Percentiles rank a stretch among this genome's conserved stretches.
Conservation (phyloP, 2,888 invertebrate genomes). For the Cactoblastis cactorum region DNA sequence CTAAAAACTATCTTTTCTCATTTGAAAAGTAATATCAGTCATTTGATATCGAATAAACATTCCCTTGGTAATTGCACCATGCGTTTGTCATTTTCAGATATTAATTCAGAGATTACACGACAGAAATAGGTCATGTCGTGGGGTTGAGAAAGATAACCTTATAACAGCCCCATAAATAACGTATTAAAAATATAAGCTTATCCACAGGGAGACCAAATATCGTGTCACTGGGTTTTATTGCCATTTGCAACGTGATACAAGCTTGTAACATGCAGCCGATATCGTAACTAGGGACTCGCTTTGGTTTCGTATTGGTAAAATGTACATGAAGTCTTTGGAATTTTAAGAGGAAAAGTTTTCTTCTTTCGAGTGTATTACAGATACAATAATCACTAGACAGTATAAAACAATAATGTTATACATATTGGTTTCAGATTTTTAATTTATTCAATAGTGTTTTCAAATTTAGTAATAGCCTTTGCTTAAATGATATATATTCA, state of each 20-base stretch:
- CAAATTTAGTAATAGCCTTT: too few relatives aligned
- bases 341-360: too few relatives aligned
- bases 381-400: too few relatives aligned
- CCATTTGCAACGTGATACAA: constrained; percentile 1
- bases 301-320: not conserved
- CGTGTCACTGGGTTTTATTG: constrained; percentile 17
- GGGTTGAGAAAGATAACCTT: constrained; percentile 53
- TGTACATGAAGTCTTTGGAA: not conserved
- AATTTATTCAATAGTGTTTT: too few relatives aligned
- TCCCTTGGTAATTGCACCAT: constrained; percentile 22
- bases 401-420: too few relatives aligned
- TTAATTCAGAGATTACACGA: constrained; percentile 47
- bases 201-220: constrained; percentile 16
- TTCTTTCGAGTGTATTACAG: too few relatives aligned
- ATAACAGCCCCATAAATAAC: constrained; percentile 45
- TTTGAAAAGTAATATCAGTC: too few relatives aligned
- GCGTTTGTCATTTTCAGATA: constrained; percentile 43
- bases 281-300: not conserved
- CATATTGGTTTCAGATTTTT: too few relatives aligned
- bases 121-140: constrained; percentile 53
- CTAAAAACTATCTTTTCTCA: too few relatives aligned
- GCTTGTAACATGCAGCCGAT: not conserved
- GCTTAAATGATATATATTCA: too few relatives aligned
- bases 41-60: constrained; percentile 31
- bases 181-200: constrained; percentile 36